A percentile compares a stretch with the other conserved stretches of the same genome.
These are phyloP conservation scores for Dunckerocampus dactyliophorus DNA, from an alignment of 2,113 vertebrate species.

Conservation along the genomic window DNA sequence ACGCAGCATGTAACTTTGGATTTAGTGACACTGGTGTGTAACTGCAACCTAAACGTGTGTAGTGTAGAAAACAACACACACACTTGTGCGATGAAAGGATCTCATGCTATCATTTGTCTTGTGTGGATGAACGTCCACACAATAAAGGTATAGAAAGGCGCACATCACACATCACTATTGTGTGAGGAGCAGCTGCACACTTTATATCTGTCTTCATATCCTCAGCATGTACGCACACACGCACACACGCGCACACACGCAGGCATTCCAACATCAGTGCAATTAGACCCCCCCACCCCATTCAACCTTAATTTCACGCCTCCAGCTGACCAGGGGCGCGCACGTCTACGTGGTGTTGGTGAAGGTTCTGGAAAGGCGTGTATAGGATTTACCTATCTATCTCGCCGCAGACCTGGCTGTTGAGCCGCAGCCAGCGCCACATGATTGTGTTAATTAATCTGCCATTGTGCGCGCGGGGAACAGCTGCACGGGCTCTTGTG, in stretches of 20 bases:
- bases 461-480: conserved; percentile 98
- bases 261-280: conserved; percentile 62
- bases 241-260: conserved; percentile 1
- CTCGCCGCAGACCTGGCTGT: conserved; percentile 95
- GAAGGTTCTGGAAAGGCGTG: conserved; percentile 81
- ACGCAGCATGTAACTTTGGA: too few relatives aligned
- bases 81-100: too few relatives aligned
- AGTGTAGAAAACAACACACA: too few relatives aligned
- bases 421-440: conserved; percentile 97
- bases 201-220: conserved; percentile 1
- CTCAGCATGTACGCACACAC: neutral
- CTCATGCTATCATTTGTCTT: too few relatives aligned
- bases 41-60: too few relatives aligned
- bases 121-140: too few relatives aligned
- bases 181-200: neutral
- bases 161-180: neutral
- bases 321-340: conserved; percentile 81
- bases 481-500: conserved; percentile 97
- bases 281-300: conserved; percentile 61
- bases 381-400: conserved; percentile 99
- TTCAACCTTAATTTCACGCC: conserved; percentile 41
- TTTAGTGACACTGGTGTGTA: too few relatives aligned
- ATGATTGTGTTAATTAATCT: conserved; percentile 99
- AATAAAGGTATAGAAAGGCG: too few relatives aligned
- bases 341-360: conserved; percentile 43